Conservation (phyloP, 2,797 vertebrate species). For the Acanthurus tractus region DNA sequence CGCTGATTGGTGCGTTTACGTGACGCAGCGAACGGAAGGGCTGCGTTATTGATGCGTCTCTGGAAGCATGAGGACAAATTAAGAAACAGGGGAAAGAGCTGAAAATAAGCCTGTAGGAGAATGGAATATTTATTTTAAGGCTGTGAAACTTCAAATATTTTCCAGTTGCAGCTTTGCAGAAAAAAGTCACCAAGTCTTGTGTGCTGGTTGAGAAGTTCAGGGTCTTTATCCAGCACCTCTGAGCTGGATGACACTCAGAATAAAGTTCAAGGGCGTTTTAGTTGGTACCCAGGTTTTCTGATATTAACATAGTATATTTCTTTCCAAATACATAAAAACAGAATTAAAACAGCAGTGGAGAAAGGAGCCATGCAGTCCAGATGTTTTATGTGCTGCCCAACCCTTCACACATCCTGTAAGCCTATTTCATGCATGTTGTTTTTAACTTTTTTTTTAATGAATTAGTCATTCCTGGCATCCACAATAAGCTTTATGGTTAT, state of each 20-base stretch:
- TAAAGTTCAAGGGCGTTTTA: no score
- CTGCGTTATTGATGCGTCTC: slow-evolving; percentile 3
- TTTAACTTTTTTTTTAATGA: slow-evolving; percentile 50
- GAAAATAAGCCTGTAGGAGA: neutral
- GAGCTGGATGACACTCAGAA: neutral
- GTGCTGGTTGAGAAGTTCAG: slow-evolving; percentile 5
- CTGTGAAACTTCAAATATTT: neutral
- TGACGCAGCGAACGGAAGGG: slow-evolving; percentile 51
- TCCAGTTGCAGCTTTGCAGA: neutral
- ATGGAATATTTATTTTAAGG: neutral
- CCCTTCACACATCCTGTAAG: slow-evolving; percentile 38
- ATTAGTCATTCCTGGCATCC: slow-evolving; percentile 65
- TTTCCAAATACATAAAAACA: slow-evolving; percentile 8
- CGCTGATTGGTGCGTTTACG: slow-evolving; percentile 66
- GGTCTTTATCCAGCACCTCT: neutral
- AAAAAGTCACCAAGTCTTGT: neutral
- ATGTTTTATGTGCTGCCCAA: slow-evolving; percentile 42
- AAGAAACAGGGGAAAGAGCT: neutral
- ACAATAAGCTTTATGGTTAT: slow-evolving; percentile 44
- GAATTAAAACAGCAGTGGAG: neutral
- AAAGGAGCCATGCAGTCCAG: slow-evolving; percentile 17
- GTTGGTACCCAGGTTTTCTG: neutral
- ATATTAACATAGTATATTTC: neutral
- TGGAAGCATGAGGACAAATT: neutral
- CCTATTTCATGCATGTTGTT: slow-evolving; percentile 39